phyloP scores from a whole-genome alignment of 2,888 invertebrate genomes.

The Netelia melanura region DNA sequence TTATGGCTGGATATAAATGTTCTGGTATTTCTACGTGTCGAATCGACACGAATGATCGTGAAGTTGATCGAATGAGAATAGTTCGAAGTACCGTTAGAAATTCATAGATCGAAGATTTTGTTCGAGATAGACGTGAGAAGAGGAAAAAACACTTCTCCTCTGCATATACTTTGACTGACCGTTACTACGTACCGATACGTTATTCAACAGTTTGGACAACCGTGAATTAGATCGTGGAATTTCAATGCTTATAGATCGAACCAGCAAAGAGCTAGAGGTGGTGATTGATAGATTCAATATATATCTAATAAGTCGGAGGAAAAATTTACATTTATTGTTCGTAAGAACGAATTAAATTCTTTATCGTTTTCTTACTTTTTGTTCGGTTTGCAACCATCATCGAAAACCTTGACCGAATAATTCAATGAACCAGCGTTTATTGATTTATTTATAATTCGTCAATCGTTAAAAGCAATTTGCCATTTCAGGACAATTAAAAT shows the following conservation, averaged over 20 bases:
- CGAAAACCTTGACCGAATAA: too few species aligned
- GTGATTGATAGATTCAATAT: too few species aligned
- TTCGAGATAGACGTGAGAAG: slow-evolving; percentile 23
- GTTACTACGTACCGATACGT: not conserved
- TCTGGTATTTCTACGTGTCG: not conserved
- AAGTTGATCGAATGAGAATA: slow-evolving; percentile 16
- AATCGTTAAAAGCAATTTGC: too few species aligned
- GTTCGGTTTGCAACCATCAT: too few species aligned
- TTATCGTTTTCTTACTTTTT: too few species aligned
- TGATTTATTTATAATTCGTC: too few species aligned
- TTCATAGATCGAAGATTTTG: slow-evolving; percentile 37
- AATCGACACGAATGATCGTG: not conserved
- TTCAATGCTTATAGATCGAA: not conserved
- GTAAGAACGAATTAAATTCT: too few species aligned
- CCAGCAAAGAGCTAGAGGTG: too few species aligned
- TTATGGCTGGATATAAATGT: not conserved
- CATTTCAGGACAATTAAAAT: too few species aligned
- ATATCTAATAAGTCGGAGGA: too few species aligned
- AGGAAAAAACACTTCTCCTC: slow-evolving; percentile 16
- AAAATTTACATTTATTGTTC: too few species aligned
- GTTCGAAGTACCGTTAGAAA: slow-evolving; percentile 39
- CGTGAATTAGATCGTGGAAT: slow-evolving; percentile 40
- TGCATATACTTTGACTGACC: not conserved
- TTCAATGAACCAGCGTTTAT: too few species aligned
- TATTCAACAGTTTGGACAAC: slow-evolving; percentile 46